phyloP scores from a whole-genome alignment of 2,797 vertebrate genomes.

The Myotis pilosus region DNA sequence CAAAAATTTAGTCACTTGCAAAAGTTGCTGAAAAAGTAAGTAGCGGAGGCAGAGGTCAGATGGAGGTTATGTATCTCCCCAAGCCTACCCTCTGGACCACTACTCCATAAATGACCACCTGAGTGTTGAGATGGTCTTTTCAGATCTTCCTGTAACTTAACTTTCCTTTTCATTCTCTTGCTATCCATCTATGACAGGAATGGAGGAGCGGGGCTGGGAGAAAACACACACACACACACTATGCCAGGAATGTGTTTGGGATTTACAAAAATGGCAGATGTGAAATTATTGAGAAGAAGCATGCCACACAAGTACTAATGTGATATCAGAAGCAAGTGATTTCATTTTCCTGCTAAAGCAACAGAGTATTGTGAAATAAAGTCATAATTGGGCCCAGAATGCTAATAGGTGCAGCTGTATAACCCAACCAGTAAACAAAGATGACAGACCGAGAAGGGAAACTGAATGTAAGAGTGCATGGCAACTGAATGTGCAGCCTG shows the following conservation, averaged over 20 bases:
- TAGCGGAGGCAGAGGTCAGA: background rate
- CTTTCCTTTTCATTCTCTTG: background rate
- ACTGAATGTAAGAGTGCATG: background rate
- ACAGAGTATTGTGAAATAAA: constrained; percentile 55
- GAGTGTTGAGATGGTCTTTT: background rate
- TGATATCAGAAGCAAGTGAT: constrained; percentile 40
- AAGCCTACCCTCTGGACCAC: background rate
- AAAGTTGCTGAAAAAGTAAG: background rate
- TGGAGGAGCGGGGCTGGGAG: background rate
- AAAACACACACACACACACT: background rate
- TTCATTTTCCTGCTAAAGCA: constrained; percentile 52
- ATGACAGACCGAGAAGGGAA: constrained; percentile 27
- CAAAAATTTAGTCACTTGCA: background rate
- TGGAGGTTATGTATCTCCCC: background rate
- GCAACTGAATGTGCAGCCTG: background rate
- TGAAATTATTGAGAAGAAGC: background rate
- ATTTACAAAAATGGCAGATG: constrained; percentile 30
- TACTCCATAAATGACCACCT: background rate
- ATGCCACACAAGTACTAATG: background rate
- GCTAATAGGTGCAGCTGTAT: constrained; percentile 46
- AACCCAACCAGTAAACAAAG: constrained; percentile 57
- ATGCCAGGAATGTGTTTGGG: background rate
- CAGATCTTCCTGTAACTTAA: background rate
- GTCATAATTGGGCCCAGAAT: constrained; percentile 38
- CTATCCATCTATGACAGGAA: background rate